These are phyloP conservation scores for Macropus fuliginosus DNA, from an alignment of 2,797 vertebrate species.

Conservation along the genomic window DNA sequence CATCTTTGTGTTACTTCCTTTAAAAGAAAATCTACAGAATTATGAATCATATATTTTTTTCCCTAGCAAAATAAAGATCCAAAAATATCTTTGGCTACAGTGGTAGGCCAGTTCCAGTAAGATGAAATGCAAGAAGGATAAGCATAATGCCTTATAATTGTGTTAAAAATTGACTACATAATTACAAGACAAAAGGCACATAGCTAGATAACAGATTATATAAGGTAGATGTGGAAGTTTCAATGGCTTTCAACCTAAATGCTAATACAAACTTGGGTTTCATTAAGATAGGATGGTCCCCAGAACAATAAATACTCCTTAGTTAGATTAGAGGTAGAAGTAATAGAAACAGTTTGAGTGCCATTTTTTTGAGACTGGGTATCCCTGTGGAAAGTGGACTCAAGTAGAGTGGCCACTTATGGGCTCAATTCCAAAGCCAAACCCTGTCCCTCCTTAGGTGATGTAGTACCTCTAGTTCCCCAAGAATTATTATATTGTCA, in stretches of 20 bases:
- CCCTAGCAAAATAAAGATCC: slow-evolving; percentile 19
- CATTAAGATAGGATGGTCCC: not conserved
- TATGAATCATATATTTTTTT: not conserved
- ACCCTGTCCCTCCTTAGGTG: not conserved
- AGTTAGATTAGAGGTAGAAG: not conserved
- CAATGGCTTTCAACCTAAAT: no score
- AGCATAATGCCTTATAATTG: not conserved
- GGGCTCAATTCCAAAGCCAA: not conserved
- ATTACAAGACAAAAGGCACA: not conserved
- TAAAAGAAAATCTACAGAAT: slow-evolving; percentile 15
- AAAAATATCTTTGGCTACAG: not conserved
- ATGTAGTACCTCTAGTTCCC: not conserved
- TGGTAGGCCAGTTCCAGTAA: not conserved
- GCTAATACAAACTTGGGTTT: not conserved
- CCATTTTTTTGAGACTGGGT: not conserved
- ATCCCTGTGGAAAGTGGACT: not conserved
- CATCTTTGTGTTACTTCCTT: slow-evolving; percentile 13
- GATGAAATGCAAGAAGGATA: not conserved
- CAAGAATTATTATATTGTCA: not conserved
- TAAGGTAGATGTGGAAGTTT: not conserved
- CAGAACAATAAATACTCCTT: not conserved
- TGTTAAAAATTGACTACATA: not conserved
- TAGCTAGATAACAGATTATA: not conserved
- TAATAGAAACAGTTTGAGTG: not conserved
- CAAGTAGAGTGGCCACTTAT: not conserved